Conservation (phyloP, 2,113 vertebrate genomes). For the Chinchilla lanigera region DNA sequence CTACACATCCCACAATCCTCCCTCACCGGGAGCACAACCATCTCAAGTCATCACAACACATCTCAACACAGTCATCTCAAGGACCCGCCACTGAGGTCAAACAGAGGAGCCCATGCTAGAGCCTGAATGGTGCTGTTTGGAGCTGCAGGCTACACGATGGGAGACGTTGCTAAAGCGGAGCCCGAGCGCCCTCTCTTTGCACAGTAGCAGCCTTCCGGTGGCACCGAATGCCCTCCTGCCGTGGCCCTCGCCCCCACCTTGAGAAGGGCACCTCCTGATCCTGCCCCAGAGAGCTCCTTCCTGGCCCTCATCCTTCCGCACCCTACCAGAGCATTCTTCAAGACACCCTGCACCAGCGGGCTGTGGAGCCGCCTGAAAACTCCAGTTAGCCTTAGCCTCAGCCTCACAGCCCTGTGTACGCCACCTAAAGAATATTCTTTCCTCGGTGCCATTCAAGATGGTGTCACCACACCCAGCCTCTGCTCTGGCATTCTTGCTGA, state of each 20-base stretch:
- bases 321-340: neutral
- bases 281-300: neutral
- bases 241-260: neutral
- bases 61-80: too few species aligned
- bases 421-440: neutral
- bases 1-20: neutral
- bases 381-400: neutral
- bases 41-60: too few species aligned
- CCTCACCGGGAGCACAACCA: neutral
- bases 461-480: neutral
- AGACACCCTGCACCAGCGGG: neutral
- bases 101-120: neutral
- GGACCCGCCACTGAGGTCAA: neutral
- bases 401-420: neutral
- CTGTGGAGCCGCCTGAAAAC: neutral
- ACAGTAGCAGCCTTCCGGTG: rapidly evolving
- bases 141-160: neutral
- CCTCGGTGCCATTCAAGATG: neutral
- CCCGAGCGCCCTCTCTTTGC: neutral
- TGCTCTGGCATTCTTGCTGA: neutral
- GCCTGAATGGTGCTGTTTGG: neutral
- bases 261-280: neutral
- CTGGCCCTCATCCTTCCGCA: neutral
- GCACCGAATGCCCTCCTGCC: neutral
- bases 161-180: neutral